Evolutionary conservation across 2,888 invertebrate genomes (phyloP), one percentile per base, ranked within the genome.

Genomic region (Spatulosminthurus flaviceps): DNA sequence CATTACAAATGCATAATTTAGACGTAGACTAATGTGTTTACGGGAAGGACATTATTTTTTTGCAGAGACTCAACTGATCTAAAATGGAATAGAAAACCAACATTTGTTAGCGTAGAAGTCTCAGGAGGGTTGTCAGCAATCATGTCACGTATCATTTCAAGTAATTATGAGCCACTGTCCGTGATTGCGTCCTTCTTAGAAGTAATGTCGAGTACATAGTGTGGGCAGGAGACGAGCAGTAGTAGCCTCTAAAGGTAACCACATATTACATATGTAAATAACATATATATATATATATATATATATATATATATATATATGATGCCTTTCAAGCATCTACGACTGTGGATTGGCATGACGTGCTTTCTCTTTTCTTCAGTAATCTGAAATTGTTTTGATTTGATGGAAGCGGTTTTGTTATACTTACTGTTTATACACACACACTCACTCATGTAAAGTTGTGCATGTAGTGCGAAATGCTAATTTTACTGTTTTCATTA

Each of bases 351-450:
- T 34, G 34, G n/a, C 9, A 51, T 9, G 51, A 19, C 51, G 16
- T 51, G 51, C 51, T 51, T 51, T 51, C 51, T 51, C 51, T 51
- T 51, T 51, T 51, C 51, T 51, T 13, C n/a, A 51, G 51, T n/a
- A 19, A 51, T 51, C 51, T 51, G n/a, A 11, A 5, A 51, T 51
- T 51, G 51, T 51, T 51, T 51, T 51, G 51, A 51, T n/a, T 51
- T 51, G 16, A 51, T 51, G 51, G 51, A 4, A 51, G 51, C 51
- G n/a, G n/a, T 51, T n/a, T 34, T 51, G 51, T 51, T 51, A 51
- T 51, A n/a, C n/a, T 51, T 51, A 16, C n/a, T 51, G n/a, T n/a
- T 51, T 51, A n/a, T 51, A 51, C n/a, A n/a, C n/a, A n/a, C n/a
- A n/a, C n/a, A n/a, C n/a, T n/a, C n/a, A n/a, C 51, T 51, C 16